A percentile compares a stretch with the other conserved stretches of the same genome.
Evolutionary conservation across 2,113 vertebrate species (phyloP).

Genomic region (Oceanites oceanicus): DNA sequence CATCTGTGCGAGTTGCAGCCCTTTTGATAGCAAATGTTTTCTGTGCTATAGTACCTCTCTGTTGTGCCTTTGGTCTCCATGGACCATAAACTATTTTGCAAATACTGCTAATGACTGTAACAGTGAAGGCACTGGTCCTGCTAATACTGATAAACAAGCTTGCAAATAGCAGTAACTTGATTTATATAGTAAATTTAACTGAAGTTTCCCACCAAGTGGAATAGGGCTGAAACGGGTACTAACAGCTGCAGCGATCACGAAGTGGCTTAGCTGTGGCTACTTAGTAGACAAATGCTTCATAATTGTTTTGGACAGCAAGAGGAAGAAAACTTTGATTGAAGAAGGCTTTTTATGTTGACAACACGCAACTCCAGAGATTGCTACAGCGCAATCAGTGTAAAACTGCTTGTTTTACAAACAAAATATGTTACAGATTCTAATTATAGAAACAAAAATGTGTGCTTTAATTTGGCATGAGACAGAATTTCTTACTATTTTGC

Average conservation of each 20-base stretch:
- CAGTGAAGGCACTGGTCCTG: background rate
- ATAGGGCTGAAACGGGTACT: background rate
- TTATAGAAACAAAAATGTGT: conserved; percentile 20
- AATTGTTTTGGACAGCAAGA: background rate
- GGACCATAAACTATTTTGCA: background rate
- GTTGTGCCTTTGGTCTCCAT: background rate
- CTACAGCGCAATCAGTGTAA: background rate
- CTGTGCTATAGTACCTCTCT: background rate
- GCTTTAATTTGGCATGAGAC: background rate
- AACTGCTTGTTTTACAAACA: background rate
- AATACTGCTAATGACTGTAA: background rate
- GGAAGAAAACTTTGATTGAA: background rate
- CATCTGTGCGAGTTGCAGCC: background rate
- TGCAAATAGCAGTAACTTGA: background rate
- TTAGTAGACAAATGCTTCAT: background rate
- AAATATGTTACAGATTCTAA: conserved; percentile 5
- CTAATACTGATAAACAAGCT: background rate
- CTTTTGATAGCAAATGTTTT: background rate
- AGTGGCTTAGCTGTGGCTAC: background rate
- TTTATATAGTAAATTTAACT: background rate
- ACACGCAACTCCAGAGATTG: background rate
- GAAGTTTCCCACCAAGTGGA: background rate
- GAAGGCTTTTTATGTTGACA: background rate
- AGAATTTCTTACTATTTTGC: conserved; percentile 6
- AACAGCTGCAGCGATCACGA: background rate